These are phyloP conservation scores for Acromyrmex echinatior DNA, from an alignment of 1,140 invertebrate genomes.

Conservation along the genomic window DNA sequence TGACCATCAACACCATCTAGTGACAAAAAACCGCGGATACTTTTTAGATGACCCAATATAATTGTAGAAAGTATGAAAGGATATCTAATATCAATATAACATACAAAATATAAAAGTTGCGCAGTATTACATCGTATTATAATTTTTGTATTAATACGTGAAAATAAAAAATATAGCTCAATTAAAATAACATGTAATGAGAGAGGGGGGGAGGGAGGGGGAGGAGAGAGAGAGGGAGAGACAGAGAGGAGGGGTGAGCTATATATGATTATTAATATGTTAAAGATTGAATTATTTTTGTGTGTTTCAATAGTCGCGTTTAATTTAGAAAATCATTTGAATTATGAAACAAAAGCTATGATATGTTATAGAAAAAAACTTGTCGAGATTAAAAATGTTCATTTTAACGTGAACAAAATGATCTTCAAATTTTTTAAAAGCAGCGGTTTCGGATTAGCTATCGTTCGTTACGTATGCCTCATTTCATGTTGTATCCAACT, in stretches of 20 bases:
- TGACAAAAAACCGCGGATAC: no score
- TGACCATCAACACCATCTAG: no score
- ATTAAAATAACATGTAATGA: conserved; percentile 11
- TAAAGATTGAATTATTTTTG: background rate
- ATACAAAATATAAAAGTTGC: background rate
- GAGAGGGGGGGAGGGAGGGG: background rate
- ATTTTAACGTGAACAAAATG: background rate
- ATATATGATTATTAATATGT: background rate
- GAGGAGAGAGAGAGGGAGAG: no score
- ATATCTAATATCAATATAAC: conserved; percentile 1
- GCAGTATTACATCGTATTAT: background rate
- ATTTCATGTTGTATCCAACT: background rate
- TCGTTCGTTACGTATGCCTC: background rate
- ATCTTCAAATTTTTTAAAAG: background rate
- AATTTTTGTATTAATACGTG: background rate
- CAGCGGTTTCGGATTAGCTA: background rate
- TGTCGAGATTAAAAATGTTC: background rate
- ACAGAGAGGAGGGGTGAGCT: no score
- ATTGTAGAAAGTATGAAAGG: background rate
- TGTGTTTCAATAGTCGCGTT: background rate
- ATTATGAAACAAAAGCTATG: background rate
- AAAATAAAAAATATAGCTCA: background rate
- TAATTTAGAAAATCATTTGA: background rate
- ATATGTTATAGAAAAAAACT: background rate
- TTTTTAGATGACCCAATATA: background rate